phyloP scores from a whole-genome alignment of 2,888 invertebrate species.

The Spodoptera littoralis region DNA sequence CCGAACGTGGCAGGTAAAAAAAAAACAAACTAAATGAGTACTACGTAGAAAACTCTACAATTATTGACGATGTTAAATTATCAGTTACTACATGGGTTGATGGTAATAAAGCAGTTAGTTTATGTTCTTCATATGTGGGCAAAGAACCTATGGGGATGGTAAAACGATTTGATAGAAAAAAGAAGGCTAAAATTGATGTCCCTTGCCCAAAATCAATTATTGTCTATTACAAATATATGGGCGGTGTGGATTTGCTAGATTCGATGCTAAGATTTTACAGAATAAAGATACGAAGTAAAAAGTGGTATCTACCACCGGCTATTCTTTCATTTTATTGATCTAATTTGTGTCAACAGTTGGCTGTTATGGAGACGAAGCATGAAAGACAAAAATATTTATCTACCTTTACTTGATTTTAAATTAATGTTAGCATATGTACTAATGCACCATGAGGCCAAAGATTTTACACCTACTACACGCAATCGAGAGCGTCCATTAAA shows the following conservation, averaged over 20 bases:
- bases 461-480: too few species aligned
- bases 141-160: slow-evolving; percentile 43
- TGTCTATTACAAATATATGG: slow-evolving; percentile 51
- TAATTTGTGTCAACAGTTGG: slow-evolving; percentile 53
- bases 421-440: too few species aligned
- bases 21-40: too few species aligned
- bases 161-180: slow-evolving; percentile 40
- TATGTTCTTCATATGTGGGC: slow-evolving; percentile 54
- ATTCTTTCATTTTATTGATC: slow-evolving; percentile 57
- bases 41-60: slow-evolving; percentile 12
- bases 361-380: slow-evolving; percentile 46
- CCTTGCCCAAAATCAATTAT: slow-evolving; percentile 49
- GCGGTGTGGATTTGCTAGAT: slow-evolving; percentile 56
- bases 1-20: too few species aligned
- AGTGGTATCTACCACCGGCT: slow-evolving; percentile 57
- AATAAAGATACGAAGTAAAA: slow-evolving; percentile 55
- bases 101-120: slow-evolving; percentile 50
- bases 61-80: slow-evolving; percentile 26
- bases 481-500: too few species aligned
- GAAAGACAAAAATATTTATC: slow-evolving; percentile 38
- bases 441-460: too few species aligned
- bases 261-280: slow-evolving; percentile 55
- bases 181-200: slow-evolving; percentile 46
- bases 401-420: too few species aligned
- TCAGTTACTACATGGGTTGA: slow-evolving; percentile 48